Conservation (phyloP, 2,113 vertebrate species). For the Oreotragus oreotragus region DNA sequence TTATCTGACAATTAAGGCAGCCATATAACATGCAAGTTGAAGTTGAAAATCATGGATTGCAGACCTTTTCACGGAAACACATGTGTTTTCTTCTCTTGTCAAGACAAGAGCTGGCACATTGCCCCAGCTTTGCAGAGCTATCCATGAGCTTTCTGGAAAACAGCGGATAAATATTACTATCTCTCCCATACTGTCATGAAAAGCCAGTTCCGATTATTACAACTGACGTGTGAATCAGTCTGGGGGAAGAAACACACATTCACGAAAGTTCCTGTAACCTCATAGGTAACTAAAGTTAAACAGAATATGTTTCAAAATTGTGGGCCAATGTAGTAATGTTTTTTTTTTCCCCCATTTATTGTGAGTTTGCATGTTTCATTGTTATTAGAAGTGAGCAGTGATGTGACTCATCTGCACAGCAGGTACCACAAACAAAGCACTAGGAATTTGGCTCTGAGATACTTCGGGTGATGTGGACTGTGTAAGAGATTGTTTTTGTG, state of each 20-base stretch:
- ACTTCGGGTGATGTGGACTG: neutral
- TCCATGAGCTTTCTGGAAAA: neutral
- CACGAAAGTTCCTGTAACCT: neutral
- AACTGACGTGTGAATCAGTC: neutral
- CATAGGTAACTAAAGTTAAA: neutral
- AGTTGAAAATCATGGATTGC: neutral
- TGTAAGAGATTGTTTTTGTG: neutral
- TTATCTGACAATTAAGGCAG: slow-evolving; percentile 27
- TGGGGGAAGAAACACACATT: neutral
- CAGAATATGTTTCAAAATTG: neutral
- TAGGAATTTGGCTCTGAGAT: neutral
- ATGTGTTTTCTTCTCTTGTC: neutral
- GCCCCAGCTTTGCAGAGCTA: slow-evolving; percentile 6
- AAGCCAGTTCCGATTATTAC: neutral
- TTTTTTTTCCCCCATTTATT: neutral
- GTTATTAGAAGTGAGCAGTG: neutral
- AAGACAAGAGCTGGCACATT: neutral
- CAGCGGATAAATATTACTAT: neutral
- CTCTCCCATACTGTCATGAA: neutral
- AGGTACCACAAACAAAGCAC: neutral
- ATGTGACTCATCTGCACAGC: neutral
- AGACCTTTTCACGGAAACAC: neutral
- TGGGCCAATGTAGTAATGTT: neutral
- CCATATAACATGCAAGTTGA: neutral
- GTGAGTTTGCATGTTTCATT: neutral